phyloP scores from a whole-genome alignment of 2,888 invertebrate genomes.

The Onchidella celtica region DNA sequence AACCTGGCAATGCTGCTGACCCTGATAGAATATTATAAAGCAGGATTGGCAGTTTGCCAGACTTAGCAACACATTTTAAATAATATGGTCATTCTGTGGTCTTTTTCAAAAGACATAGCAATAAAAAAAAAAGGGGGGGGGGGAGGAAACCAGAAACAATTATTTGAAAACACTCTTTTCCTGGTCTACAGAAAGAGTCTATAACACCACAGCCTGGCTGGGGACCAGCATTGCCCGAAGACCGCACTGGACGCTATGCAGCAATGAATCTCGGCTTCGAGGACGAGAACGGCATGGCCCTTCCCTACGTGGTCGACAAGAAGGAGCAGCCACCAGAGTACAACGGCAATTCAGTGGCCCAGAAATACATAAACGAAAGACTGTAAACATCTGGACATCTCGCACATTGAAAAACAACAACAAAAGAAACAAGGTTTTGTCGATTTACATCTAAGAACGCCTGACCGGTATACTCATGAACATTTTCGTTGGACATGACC shows the following conservation, averaged over 20 bases:
- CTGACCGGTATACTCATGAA: too few species aligned
- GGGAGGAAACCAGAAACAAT: not conserved
- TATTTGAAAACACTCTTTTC: not conserved
- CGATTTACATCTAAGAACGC: too few species aligned
- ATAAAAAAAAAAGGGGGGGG: not conserved
- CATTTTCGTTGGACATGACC: too few species aligned
- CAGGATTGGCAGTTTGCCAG: too few species aligned
- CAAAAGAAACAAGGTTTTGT: too few species aligned
- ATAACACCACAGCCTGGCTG: too few species aligned
- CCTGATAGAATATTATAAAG: too few species aligned
- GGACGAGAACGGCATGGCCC: not conserved
- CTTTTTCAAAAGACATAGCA: not conserved
- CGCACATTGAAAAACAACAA: too few species aligned
- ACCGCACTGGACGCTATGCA: conserved; percentile 59
- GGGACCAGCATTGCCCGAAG: conserved; percentile 67
- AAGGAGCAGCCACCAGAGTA: not conserved
- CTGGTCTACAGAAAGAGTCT: too few species aligned
- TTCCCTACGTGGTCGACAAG: not conserved
- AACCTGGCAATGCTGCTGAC: too few species aligned
- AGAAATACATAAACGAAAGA: not conserved
- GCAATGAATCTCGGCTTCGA: conserved; percentile 28
- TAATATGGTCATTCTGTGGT: too few species aligned
- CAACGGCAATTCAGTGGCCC: conserved; percentile 12
- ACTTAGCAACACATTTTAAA: too few species aligned
- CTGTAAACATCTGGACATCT: not conserved